These are phyloP conservation scores for Calonectris borealis DNA, from an alignment of 2,113 vertebrate species.

Conservation along the genomic window DNA sequence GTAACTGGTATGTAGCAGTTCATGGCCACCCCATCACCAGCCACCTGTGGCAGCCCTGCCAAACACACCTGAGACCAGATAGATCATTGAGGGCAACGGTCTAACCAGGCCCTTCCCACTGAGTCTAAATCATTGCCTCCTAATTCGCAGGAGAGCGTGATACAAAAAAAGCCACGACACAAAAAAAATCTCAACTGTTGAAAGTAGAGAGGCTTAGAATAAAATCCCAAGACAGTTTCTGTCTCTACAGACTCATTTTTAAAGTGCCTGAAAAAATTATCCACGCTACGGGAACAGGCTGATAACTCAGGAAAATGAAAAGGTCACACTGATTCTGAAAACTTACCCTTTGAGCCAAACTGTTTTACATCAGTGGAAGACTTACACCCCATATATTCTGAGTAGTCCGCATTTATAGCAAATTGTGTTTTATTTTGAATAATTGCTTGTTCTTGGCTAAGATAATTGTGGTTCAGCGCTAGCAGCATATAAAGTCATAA, in stretches of 20 bases:
- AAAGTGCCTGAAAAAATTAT: neutral
- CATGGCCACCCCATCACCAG: neutral
- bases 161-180: neutral
- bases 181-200: neutral
- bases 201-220: neutral
- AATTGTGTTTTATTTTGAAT: constrained; percentile 26
- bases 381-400: neutral
- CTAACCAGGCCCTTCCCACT: neutral
- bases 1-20: neutral
- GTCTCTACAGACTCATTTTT: neutral
- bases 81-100: accelerated
- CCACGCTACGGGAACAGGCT: neutral
- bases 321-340: neutral
- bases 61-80: neutral
- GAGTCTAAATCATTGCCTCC: neutral
- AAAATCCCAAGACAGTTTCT: neutral
- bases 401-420: neutral
- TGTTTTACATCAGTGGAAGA: neutral
- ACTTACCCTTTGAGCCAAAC: neutral
- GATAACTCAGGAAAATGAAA: neutral
- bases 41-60: neutral
- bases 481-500: neutral
- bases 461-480: constrained; percentile 5
- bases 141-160: accelerated
- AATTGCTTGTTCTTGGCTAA: neutral